A percentile compares a stretch with the other conserved stretches of the same genome.
These are phyloP conservation scores for Gnatocerus cornutus DNA, from an alignment of 2,888 invertebrate species.

Conservation along the genomic window DNA sequence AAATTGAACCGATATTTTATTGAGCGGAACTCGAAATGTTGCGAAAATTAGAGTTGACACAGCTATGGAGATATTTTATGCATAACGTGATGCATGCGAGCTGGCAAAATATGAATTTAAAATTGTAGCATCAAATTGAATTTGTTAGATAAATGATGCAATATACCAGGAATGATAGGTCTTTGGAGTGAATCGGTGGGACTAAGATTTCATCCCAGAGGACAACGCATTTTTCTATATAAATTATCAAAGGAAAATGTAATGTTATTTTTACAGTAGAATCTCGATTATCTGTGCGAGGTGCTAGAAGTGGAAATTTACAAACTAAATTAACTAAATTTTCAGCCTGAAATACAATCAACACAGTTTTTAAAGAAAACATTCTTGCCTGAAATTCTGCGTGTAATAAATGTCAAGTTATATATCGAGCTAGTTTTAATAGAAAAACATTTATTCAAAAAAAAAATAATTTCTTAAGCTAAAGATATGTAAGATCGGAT, in stretches of 20 bases:
- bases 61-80: constrained; percentile 36
- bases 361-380: too few relatives aligned
- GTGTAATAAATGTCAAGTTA: too few relatives aligned
- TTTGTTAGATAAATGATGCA: constrained; percentile 53
- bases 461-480: too few relatives aligned
- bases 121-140: constrained; percentile 49
- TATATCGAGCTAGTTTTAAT: too few relatives aligned
- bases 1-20: constrained; percentile 19
- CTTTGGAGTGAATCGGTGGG: constrained; percentile 38
- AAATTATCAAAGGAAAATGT: neutral
- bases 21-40: constrained; percentile 10
- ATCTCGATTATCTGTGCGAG: too few relatives aligned
- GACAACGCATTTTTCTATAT: neutral
- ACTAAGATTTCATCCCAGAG: neutral
- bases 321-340: too few relatives aligned
- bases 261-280: too few relatives aligned
- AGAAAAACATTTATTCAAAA: too few relatives aligned
- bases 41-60: constrained; percentile 30
- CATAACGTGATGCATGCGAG: constrained; percentile 35
- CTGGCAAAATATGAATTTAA: constrained; percentile 46
- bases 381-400: too few relatives aligned
- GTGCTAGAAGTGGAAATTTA: too few relatives aligned
- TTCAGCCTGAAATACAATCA: too few relatives aligned
- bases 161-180: constrained; percentile 47
- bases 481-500: too few relatives aligned